Percentiles rank a stretch among this genome's conserved stretches.
Evolutionary conservation across 2,888 invertebrate species (phyloP).

Genomic region (Lathronympha strigana): DNA sequence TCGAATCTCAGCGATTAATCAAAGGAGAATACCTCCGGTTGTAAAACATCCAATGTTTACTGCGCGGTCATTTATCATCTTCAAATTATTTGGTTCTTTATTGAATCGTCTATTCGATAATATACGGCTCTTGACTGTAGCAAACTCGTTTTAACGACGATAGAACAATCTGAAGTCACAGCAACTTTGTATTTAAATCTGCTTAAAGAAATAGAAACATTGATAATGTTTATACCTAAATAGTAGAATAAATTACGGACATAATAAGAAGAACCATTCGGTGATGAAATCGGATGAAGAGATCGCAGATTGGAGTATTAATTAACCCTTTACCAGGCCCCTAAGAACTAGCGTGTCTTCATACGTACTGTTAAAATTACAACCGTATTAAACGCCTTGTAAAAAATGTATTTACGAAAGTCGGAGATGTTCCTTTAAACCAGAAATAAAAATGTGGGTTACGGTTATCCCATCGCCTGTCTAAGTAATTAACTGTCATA

Average conservation of each 20-base stretch:
- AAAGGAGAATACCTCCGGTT: slow-evolving; percentile 31
- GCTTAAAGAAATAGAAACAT: slow-evolving; percentile 7
- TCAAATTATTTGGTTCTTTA: slow-evolving; percentile 28
- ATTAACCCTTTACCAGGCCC: too few relatives aligned
- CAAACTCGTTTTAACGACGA: background rate
- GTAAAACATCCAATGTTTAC: slow-evolving; percentile 32
- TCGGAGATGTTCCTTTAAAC: too few relatives aligned
- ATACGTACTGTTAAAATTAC: too few relatives aligned
- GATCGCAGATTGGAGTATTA: slow-evolving; percentile 9
- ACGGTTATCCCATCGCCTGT: too few relatives aligned
- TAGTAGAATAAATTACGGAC: slow-evolving; percentile 2
- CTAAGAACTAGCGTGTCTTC: too few relatives aligned
- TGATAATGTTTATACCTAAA: slow-evolving; percentile 20
- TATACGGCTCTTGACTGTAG: background rate
- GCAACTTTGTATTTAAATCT: slow-evolving; percentile 15
- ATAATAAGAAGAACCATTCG: slow-evolving; percentile 14
- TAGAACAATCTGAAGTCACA: slow-evolving; percentile 11
- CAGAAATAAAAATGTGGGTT: too few relatives aligned
- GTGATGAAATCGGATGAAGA: background rate
- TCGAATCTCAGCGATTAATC: slow-evolving; percentile 57
- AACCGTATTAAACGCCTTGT: too few relatives aligned
- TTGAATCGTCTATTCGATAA: slow-evolving; percentile 16
- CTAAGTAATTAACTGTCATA: too few relatives aligned
- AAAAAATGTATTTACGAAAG: too few relatives aligned
- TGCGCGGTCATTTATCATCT: slow-evolving; percentile 32